These are phyloP conservation scores for Drepana arcuata DNA, from an alignment of 1,140 invertebrate species.

Conservation along the genomic window DNA sequence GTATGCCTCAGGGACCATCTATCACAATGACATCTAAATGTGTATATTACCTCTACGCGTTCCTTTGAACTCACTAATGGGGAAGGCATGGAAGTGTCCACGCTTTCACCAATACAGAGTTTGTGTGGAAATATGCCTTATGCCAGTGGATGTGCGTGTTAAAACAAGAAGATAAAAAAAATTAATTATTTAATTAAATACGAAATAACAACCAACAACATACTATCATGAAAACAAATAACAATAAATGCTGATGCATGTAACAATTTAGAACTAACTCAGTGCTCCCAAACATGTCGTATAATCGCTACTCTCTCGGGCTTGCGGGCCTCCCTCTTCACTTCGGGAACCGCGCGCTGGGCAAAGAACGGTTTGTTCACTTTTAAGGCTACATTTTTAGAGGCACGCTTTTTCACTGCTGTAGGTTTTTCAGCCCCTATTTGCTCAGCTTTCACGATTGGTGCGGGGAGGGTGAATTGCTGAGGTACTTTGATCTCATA, in stretches of 20 bases:
- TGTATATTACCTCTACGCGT: too few species aligned
- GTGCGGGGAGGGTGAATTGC: too few species aligned
- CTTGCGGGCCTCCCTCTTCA: slow-evolving; percentile 17
- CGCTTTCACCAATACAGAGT: too few species aligned
- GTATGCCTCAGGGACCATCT: too few species aligned
- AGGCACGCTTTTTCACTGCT: slow-evolving; percentile 17
- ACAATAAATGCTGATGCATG: slow-evolving; percentile 1
- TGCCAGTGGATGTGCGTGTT: neutral
- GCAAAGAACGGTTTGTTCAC: slow-evolving; percentile 18
- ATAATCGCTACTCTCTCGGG: slow-evolving; percentile 21
- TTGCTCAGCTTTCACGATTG: slow-evolving; percentile 17
- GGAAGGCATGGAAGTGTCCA: too few species aligned
- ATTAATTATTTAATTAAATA: slow-evolving; percentile 5
- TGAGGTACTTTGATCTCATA: too few species aligned
- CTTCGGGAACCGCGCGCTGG: slow-evolving; percentile 16
- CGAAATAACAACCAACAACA: slow-evolving; percentile 5
- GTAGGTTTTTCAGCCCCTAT: slow-evolving; percentile 16
- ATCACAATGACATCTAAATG: too few species aligned
- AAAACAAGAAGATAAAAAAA: slow-evolving; percentile 1
- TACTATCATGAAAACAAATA: slow-evolving; percentile 5
- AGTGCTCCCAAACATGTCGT: slow-evolving; percentile 29
- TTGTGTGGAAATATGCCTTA: too few species aligned
- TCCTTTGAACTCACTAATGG: too few species aligned
- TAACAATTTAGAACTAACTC: slow-evolving; percentile 4
- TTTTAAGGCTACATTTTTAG: slow-evolving; percentile 20